Base-by-base conservation (phyloP, 2,113 vertebrate genomes). In the Uria lomvia region DNA sequence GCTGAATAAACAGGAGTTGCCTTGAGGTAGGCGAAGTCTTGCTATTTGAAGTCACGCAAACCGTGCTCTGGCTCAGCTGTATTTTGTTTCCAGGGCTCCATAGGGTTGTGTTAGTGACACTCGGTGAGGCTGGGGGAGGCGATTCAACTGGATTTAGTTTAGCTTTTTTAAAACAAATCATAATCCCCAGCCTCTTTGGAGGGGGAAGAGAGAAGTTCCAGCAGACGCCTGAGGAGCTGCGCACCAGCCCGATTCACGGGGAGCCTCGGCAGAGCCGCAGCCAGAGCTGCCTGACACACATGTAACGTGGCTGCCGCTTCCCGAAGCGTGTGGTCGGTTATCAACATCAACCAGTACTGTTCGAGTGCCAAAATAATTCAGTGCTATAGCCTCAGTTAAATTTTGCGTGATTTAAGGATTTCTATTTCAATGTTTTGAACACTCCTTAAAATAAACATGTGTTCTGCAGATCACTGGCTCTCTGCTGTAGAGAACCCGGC, bases 11-110 rank as follows among this genome's bases (percentile, higher is more conserved):
- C 86, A 82, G 89, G 92, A 96, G 95, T 97, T 97, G 97, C 96
- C 96, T 97, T 96, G 93, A 97, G 96, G 97, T 95, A 96, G 90
- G 96, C 60, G 29, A 82, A 97, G 88, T 97, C 95, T 95, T 96
- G 77, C 82, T 62, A 53, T 97, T 79, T 96, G 72, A 92, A 98
- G 97, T 98, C 98, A 98, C 95, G 81, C 95, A 98, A 98, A 53
- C 89, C 79, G 96, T 92, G 92, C 94, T 91, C 88, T 80, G 81
- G 36, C 95, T 97, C 88, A 75, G 80, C 92, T 90, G 88, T 93
- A 55, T 90, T 91, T 81, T 92, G 92, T 96, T 89, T 83, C 95
- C 58, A 94, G 92, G 87, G 80, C 94, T 95, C 93, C 84, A 66
- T 92, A 90, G 77, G 85, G 85, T 86, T 94, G 93, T 78, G 73